These are phyloP conservation scores for Vannuccia rotundouncinata DNA, from an alignment of 2,888 invertebrate species.

Conservation along the genomic window DNA sequence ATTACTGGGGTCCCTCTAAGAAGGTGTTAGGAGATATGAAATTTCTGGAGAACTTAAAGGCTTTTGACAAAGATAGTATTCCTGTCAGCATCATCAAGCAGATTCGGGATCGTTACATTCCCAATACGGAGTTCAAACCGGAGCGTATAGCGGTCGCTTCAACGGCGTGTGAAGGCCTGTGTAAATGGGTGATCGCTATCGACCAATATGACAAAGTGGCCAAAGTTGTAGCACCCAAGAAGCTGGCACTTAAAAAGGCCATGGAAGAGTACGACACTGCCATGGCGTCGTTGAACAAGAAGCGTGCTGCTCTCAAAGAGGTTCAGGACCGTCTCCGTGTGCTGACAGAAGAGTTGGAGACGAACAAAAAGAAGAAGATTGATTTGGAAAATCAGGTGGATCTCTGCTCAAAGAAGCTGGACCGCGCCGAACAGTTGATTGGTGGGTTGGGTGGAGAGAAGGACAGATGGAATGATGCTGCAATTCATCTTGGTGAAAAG, in stretches of 20 bases:
- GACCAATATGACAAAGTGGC: conserved; percentile 57
- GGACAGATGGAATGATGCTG: conserved; percentile 54
- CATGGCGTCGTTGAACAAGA: conserved; percentile 54
- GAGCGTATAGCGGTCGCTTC: conserved; percentile 80
- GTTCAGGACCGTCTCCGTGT: conserved; percentile 57
- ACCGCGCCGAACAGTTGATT: conserved; percentile 57
- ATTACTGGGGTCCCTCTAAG: conserved; percentile 57
- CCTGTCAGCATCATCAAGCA: conserved; percentile 50
- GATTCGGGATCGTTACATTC: conserved; percentile 57
- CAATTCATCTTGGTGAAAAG: conserved; percentile 47
- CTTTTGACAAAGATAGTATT: conserved; percentile 57
- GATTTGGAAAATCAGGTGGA: conserved; percentile 55
- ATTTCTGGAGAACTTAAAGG: conserved; percentile 53
- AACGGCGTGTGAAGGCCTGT: conserved; percentile 74
- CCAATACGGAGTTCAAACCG: conserved; percentile 80
- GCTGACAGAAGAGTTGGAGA: conserved; percentile 54
- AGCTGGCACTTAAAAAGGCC: conserved; percentile 55
- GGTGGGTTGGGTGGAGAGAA: conserved; percentile 57
- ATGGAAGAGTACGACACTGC: conserved; percentile 54
- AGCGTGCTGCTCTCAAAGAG: conserved; percentile 54
- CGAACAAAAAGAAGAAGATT: conserved; percentile 55
- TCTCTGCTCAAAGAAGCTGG: conserved; percentile 56
- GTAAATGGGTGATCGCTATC: conserved; percentile 56
- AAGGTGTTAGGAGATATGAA: conserved; percentile 56
- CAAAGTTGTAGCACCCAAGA: conserved; percentile 58